Evolutionary conservation across 2,797 vertebrate genomes (phyloP), one percentile per base, ranked within the genome.

Genomic region (Pampus argenteus): DNA sequence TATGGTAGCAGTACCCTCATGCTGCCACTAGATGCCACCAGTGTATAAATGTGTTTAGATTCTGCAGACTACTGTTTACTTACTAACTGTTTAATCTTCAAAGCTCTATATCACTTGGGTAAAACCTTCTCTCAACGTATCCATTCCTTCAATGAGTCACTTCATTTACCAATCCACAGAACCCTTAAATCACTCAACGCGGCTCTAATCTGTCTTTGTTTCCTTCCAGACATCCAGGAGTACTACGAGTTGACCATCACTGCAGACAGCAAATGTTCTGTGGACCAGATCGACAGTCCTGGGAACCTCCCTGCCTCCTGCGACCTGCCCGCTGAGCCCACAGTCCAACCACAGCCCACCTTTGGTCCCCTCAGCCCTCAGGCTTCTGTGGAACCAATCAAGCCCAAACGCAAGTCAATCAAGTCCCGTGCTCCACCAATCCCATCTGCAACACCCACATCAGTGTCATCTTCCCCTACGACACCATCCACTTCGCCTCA

Each of bases 191-290:
- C 28, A 38, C 10, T 64, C 9, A n/a, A 72, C 6, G 18, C 51
- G 2, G 5, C 17, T 74, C 1, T 63, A 22, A 72, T 74, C 2
- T 74, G 2, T 65, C 45, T 17, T 26, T 20, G 26, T 65, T 29
- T 71, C n/a, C 44, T 51, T 66, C 20, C 82, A 98, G 93, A 93
- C 57, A 93, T 93, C 69, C 93, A 93, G 81, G 93, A 93, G 63
- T 93, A 84, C 81, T 93, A 93, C 11, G 93, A 93, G 80, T 47
- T 90, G 68, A 91, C 87, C 1, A 34, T 93, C 55, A 64, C 69
- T 18, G 45, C 70, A 15, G 90, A 91, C 66, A 81, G 45, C 17
- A 79, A 75, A 15, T 25, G 1, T 44, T 78, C 84, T 59, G 63
- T 18, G 9, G 67, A 63, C 22, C 71, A 67, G 28, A 6, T 23